Conservation (phyloP, 2,888 invertebrate species). For the Orchesellides sinensis region DNA sequence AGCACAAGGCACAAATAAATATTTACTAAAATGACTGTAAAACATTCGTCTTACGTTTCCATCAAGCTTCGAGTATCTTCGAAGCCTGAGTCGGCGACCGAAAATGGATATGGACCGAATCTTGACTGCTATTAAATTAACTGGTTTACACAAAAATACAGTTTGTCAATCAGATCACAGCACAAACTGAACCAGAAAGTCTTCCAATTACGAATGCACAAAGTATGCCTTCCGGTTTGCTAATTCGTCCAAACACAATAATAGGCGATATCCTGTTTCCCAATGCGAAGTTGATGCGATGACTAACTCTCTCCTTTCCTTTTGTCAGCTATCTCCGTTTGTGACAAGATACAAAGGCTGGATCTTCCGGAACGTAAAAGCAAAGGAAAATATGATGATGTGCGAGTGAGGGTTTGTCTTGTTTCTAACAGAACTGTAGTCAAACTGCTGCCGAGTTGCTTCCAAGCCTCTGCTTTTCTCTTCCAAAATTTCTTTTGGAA, state of each 20-base stretch:
- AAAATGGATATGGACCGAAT: constrained; percentile 75
- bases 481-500: constrained; percentile 14
- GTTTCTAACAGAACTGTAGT: constrained; percentile 34
- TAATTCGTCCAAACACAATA: background rate
- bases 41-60: constrained; percentile 72
- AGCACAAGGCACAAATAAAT: too few relatives aligned
- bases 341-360: too few relatives aligned
- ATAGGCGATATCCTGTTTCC: background rate
- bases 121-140: constrained; percentile 53
- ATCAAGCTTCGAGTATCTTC: constrained; percentile 74
- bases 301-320: too few relatives aligned
- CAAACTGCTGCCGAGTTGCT: constrained; percentile 31
- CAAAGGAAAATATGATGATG: too few relatives aligned
- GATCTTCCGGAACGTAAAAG: too few relatives aligned
- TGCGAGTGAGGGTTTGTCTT: constrained; percentile 22
- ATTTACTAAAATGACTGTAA: background rate
- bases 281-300: too few relatives aligned
- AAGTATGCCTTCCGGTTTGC: too few relatives aligned
- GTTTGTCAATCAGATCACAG: too few relatives aligned
- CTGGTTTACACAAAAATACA: background rate
- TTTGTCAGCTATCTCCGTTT: too few relatives aligned
- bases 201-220: too few relatives aligned
- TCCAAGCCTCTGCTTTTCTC: constrained; percentile 33
- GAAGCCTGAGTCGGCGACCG: constrained; percentile 74
- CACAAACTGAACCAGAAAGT: too few relatives aligned